These are phyloP conservation scores for Scaptomyza tumidula DNA, from an alignment of 2,888 invertebrate genomes.

Conservation along the genomic window DNA sequence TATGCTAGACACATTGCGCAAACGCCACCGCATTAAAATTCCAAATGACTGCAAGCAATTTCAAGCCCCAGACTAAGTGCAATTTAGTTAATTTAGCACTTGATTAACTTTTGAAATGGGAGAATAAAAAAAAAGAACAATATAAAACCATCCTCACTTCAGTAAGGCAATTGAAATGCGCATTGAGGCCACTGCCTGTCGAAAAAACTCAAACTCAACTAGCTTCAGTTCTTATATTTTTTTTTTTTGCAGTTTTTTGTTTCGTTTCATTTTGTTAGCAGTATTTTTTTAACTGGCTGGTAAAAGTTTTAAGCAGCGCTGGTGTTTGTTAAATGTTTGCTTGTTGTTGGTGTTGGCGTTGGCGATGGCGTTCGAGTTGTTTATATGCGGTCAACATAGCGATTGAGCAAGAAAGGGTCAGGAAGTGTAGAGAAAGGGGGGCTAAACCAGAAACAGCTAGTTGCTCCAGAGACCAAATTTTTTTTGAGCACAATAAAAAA, in stretches of 20 bases:
- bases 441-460: neutral
- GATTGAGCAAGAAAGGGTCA: conserved; percentile 2
- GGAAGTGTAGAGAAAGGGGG: neutral
- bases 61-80: conserved; percentile 55
- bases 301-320: conserved; percentile 67
- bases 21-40: conserved; percentile 49
- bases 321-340: conserved; percentile 68
- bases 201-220: conserved; percentile 65
- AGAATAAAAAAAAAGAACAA: conserved; percentile 17
- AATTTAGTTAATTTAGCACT: conserved; percentile 78
- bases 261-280: conserved; percentile 19
- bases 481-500: neutral
- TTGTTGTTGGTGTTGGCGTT: conserved; percentile 45
- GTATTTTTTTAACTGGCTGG: conserved; percentile 45
- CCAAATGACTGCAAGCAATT: conserved; percentile 52
- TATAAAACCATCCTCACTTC: conserved; percentile 29
- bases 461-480: conserved; percentile 7
- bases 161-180: conserved; percentile 71
- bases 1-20: conserved; percentile 55
- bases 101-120: conserved; percentile 67
- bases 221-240: conserved; percentile 29
- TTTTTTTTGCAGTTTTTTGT: conserved; percentile 19
- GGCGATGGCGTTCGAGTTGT: conserved; percentile 55
- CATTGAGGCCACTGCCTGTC: conserved; percentile 70
- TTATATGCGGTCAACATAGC: conserved; percentile 67